phyloP scores from a whole-genome alignment of 1,140 invertebrate species.

The Limonius californicus region DNA sequence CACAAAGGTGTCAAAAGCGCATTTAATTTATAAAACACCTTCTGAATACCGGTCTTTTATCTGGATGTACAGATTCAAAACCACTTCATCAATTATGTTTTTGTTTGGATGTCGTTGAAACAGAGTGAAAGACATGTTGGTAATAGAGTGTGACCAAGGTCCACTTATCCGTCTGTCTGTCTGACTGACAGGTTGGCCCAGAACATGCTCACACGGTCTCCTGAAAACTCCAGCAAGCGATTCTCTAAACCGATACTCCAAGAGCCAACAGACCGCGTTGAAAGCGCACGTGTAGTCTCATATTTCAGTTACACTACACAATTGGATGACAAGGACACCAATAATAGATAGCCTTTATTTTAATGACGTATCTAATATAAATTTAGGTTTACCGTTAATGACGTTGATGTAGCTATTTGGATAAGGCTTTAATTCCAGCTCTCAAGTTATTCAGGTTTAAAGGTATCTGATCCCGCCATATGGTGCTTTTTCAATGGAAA shows the following conservation, averaged over 20 bases:
- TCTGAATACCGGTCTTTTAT: not conserved
- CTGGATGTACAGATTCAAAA: conserved; percentile 1
- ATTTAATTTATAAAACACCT: conserved; percentile 1
- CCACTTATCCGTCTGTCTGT: conserved; percentile 13
- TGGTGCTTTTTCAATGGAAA: conserved; percentile 16
- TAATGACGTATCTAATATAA: conserved; percentile 29
- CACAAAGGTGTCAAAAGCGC: too few relatives aligned
- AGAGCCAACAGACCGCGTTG: not conserved
- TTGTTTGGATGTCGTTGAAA: conserved; percentile 14
- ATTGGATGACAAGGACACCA: conserved; percentile 10
- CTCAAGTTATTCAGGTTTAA: conserved; percentile 24
- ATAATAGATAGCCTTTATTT: conserved; percentile 26
- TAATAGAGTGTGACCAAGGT: conserved; percentile 23
- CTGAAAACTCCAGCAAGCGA: not conserved
- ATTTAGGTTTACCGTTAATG: conserved; percentile 33
- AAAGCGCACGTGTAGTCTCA: conserved; percentile 10
- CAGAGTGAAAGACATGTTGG: conserved; percentile 4
- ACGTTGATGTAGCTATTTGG: conserved; percentile 28
- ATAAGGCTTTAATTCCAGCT: conserved; percentile 23
- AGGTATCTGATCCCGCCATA: conserved; percentile 16
- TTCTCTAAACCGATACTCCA: not conserved
- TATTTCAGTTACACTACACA: not conserved
- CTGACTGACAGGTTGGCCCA: conserved; percentile 14
- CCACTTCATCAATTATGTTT: conserved; percentile 17
- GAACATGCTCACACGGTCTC: conserved; percentile 3